Conservation (phyloP, 2,888 invertebrate species). For the Branchellion lobata region DNA sequence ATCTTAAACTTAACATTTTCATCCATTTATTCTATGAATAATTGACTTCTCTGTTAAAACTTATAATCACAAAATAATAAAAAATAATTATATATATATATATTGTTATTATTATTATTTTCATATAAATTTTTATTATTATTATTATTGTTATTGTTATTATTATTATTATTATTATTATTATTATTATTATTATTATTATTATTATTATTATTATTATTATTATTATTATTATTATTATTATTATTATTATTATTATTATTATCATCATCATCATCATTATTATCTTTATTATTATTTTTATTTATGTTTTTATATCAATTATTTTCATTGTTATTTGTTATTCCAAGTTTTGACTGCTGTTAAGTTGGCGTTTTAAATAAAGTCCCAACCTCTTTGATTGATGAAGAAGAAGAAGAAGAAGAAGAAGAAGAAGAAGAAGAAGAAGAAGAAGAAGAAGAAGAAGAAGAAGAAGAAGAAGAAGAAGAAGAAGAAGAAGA, state of each 20-base stretch:
- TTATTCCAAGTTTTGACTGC: neutral
- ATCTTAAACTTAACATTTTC: too few species aligned
- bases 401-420: too few species aligned
- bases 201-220: neutral
- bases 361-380: neutral
- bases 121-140: neutral
- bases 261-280: constrained; percentile 1
- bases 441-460: too few species aligned
- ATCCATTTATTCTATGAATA: too few species aligned
- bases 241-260: constrained; percentile 17
- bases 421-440: too few species aligned
- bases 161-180: constrained; percentile 12
- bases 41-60: neutral
- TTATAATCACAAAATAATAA: neutral
- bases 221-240: neutral
- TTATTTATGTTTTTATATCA: neutral
- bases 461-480: too few species aligned
- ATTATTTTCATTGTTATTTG: neutral
- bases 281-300: neutral
- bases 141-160: neutral
- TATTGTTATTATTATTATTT: neutral
- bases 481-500: too few species aligned
- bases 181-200: constrained; percentile 7
- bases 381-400: neutral
- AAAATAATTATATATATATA: neutral